phyloP scores from a whole-genome alignment of 2,113 vertebrate species.

The Nibea coibor region DNA sequence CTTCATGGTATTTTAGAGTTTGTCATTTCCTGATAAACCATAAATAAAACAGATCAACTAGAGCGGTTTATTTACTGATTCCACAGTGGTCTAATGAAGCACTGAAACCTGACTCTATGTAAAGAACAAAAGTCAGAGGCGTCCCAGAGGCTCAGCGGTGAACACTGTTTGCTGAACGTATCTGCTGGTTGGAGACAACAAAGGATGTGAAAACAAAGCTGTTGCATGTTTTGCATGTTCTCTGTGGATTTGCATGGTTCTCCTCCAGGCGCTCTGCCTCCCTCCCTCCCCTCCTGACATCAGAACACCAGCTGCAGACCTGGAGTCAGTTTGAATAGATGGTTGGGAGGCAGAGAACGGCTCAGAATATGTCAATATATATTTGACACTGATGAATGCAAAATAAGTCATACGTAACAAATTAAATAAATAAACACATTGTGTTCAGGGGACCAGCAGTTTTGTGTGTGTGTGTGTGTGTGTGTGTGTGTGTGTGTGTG shows the following conservation, averaged over 20 bases:
- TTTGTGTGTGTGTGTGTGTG: no score
- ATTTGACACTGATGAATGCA: no score
- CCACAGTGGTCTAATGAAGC: background rate
- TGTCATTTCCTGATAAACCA: no score
- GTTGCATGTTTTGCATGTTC: background rate
- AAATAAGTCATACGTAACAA: no score
- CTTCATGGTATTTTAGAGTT: no score
- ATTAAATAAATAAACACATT: no score
- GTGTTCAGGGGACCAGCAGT: no score
- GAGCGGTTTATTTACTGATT: background rate
- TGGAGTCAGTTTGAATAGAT: background rate
- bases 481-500: no score
- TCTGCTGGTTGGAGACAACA: background rate
- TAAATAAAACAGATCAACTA: no score
- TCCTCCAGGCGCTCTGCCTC: background rate
- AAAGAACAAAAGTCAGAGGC: background rate
- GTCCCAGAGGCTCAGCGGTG: background rate
- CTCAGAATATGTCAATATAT: no score
- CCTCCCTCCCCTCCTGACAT: background rate
- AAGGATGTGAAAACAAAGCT: background rate
- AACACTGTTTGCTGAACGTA: background rate
- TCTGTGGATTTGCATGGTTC: background rate
- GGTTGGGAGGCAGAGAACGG: background rate
- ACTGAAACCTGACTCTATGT: background rate
- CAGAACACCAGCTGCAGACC: background rate